Percentiles rank a stretch among this genome's conserved stretches.
Conservation (phyloP, 2,888 invertebrate species). For the Cephonodes hylas region DNA sequence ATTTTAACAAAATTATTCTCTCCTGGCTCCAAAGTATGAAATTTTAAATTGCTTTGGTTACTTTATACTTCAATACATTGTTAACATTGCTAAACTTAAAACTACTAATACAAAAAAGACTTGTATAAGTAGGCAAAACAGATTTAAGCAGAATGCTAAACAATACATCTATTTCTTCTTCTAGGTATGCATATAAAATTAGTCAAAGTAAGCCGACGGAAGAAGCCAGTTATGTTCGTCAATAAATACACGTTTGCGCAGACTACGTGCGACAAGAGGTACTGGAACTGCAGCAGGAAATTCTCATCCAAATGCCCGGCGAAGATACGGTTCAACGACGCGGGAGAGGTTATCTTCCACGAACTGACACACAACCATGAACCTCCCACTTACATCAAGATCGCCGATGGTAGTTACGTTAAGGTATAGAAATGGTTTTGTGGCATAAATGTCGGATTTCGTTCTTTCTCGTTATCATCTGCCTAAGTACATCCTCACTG, state of each 20-base stretch:
- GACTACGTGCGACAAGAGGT: slow-evolving; percentile 47
- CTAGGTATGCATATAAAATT: slow-evolving; percentile 21
- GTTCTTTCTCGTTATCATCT: neutral
- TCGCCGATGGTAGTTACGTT: slow-evolving; percentile 10
- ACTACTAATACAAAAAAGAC: too few relatives aligned
- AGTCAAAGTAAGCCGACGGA: slow-evolving; percentile 22
- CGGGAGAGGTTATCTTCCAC: slow-evolving; percentile 26
- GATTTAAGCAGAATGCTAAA: neutral
- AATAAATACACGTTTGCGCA: slow-evolving; percentile 44
- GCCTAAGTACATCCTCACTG: neutral
- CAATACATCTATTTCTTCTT: slow-evolving; percentile 11
- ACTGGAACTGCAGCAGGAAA: slow-evolving; percentile 60
- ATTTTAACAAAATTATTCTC: too few relatives aligned
- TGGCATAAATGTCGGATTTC: neutral
- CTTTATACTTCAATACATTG: too few relatives aligned
- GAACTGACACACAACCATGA: slow-evolving; percentile 20
- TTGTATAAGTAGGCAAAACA: too few relatives aligned
- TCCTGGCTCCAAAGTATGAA: too few relatives aligned
- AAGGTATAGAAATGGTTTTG: neutral
- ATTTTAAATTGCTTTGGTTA: too few relatives aligned
- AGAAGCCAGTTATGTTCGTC: slow-evolving; percentile 28
- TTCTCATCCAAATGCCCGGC: slow-evolving; percentile 44
- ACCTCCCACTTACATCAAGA: slow-evolving; percentile 17
- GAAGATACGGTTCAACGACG: slow-evolving; percentile 44
- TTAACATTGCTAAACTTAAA: too few relatives aligned